Base-by-base conservation (phyloP, 2,888 invertebrate genomes). In the Elegia similella region DNA sequence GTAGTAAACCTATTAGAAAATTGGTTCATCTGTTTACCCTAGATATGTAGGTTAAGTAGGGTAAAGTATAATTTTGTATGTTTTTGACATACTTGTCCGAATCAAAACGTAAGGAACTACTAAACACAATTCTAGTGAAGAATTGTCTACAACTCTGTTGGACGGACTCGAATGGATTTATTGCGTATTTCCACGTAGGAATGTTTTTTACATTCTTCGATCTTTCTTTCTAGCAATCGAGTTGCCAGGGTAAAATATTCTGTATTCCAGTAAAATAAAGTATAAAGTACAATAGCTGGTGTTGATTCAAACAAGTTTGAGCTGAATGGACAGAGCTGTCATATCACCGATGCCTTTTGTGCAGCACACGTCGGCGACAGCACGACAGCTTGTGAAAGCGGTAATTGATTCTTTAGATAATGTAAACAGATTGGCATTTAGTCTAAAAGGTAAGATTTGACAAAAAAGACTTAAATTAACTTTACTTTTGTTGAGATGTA, bases 371-470 rank as follows among this genome's bases (percentile, higher is more conserved):
- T 50, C 12, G 50, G 15, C 32, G 29, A 48, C 13, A 43, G 23
- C 23, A 50, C 32, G 50, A 50, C 50, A 38, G 34, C 34, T 50
- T n/a, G 50, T 34, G 50, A 50, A 50, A 50, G 50, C 34, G 50
- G 34, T 50, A 50, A 50, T 50, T 50, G 38, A 50, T 50, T 50
- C 50, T 50, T 50, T 15, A 17, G 38, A 38, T 34, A 12, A 50
- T 50, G 50, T 50, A 17, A 50, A 50, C 17, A 50, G 12, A 34
- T 34, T 50, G 50, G 38, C 12, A 38, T 38, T 38, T 38, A 12
- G 38, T 38, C 23, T 23, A 23, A 23, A 23, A 23, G 23, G 23
- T 23, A 23, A 23, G 23, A 23, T 5, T 23, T 23, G 23, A 23
- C 23, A 23, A 23, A 23, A 23, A 23, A 2, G 23, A 3, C 23